Percentiles rank a stretch among this genome's conserved stretches.
These are phyloP conservation scores for Lepus townsendii DNA, from an alignment of 2,797 vertebrate species.

Conservation along the genomic window DNA sequence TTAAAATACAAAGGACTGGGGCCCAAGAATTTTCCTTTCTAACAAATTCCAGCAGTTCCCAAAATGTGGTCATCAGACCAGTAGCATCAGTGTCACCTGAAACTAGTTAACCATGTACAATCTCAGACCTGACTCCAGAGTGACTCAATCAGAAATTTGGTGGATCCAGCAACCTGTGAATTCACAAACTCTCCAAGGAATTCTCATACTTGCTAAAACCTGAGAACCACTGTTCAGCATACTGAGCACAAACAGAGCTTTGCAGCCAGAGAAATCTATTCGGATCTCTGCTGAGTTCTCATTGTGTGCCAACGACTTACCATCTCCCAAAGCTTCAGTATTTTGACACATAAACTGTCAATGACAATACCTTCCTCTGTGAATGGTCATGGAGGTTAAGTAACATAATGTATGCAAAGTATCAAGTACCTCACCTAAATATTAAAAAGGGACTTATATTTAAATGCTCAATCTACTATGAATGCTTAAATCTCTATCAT, in stretches of 20 bases:
- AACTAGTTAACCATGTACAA: neutral
- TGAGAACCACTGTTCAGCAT: neutral
- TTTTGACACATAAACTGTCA: neutral
- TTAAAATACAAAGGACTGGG: neutral
- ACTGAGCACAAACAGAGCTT: neutral
- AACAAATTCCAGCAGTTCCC: neutral
- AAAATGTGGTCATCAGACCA: neutral
- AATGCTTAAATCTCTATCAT: neutral
- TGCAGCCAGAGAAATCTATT: neutral
- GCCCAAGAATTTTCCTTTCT: neutral
- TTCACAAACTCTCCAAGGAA: neutral
- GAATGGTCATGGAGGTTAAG: neutral
- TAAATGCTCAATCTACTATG: neutral
- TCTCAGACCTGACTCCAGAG: neutral
- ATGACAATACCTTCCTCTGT: neutral
- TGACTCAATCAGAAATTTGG: neutral
- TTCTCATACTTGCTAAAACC: neutral
- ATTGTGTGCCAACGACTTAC: neutral
- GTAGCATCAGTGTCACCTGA: neutral
- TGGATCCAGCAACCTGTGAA: neutral
- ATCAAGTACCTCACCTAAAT: neutral
- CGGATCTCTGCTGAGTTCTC: neutral
- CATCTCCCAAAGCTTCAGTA: neutral
- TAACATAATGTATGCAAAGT: neutral
- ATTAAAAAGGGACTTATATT: neutral